These are phyloP conservation scores for Lithosia quadra DNA, from an alignment of 2,888 invertebrate species.

Conservation along the genomic window DNA sequence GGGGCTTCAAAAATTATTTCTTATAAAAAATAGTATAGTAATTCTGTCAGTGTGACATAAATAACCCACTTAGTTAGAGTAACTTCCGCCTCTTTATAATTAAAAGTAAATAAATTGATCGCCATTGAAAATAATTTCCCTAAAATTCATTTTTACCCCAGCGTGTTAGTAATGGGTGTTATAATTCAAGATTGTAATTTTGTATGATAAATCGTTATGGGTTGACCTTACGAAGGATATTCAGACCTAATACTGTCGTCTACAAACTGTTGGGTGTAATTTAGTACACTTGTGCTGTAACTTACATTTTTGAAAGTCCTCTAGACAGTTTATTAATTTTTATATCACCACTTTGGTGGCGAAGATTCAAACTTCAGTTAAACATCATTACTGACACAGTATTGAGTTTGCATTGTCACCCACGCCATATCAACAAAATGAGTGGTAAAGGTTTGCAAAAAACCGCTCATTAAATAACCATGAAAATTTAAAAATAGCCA, in stretches of 20 bases:
- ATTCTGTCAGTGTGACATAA: not conserved
- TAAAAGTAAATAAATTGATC: slow-evolving; percentile 15
- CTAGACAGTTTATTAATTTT: not conserved
- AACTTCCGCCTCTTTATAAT: not conserved
- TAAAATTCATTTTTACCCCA: slow-evolving; percentile 3
- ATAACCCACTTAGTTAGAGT: not conserved
- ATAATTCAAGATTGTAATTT: slow-evolving; percentile 27
- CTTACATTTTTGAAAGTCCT: not conserved
- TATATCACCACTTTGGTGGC: not conserved
- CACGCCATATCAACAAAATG: too few species aligned
- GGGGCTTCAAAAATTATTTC: too few species aligned
- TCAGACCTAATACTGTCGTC: slow-evolving; percentile 19
- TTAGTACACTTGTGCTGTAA: slow-evolving; percentile 16
- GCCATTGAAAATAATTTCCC: slow-evolving; percentile 5
- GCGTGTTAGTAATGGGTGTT: slow-evolving; percentile 18
- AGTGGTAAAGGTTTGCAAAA: too few species aligned
- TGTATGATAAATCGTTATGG: slow-evolving; percentile 25
- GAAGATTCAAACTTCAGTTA: not conserved
- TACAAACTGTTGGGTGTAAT: slow-evolving; percentile 20
- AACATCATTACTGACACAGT: not conserved
- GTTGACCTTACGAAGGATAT: slow-evolving; percentile 19
- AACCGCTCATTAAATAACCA: too few species aligned
- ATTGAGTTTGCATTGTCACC: not conserved
- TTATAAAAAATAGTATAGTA: too few species aligned
- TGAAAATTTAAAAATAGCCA: too few species aligned